Percentiles rank a stretch among this genome's conserved stretches.
These are phyloP conservation scores for Fabriciana adippe DNA, from an alignment of 2,888 invertebrate species.

Conservation along the genomic window DNA sequence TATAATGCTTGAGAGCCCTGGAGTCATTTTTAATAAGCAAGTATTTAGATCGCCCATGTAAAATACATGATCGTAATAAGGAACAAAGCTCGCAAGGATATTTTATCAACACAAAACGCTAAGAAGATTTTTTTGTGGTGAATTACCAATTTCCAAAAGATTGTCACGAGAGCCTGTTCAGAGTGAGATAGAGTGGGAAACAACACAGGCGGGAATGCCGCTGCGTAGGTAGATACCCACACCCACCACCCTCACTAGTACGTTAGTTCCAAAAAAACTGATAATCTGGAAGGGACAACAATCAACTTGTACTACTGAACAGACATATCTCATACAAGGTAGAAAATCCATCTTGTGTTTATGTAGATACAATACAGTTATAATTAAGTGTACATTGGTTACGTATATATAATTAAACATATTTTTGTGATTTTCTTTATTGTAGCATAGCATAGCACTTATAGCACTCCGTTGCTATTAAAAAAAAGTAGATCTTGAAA, in stretches of 20 bases:
- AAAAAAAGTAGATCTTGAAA: too few species aligned
- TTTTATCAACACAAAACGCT: slow-evolving; percentile 14
- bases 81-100: slow-evolving; percentile 9
- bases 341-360: too few species aligned
- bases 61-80: not conserved
- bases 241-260: slow-evolving; percentile 6
- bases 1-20: slow-evolving; percentile 12
- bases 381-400: too few species aligned
- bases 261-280: not conserved
- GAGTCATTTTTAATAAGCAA: slow-evolving; percentile 16
- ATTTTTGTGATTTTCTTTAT: too few species aligned
- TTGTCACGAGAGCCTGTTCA: slow-evolving; percentile 4
- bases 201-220: slow-evolving; percentile 7
- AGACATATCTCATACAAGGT: too few species aligned
- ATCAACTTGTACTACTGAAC: too few species aligned
- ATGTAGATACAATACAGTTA: too few species aligned
- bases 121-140: slow-evolving; percentile 15
- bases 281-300: not conserved
- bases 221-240: slow-evolving; percentile 13
- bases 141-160: slow-evolving; percentile 11
- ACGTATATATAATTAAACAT: too few species aligned
- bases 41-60: too few species aligned
- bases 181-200: not conserved
- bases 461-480: too few species aligned
- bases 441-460: too few species aligned